Evolutionary conservation across 1,140 invertebrate genomes (phyloP), one percentile per base, ranked within the genome.

Genomic region (Eriosoma lanigerum): DNA sequence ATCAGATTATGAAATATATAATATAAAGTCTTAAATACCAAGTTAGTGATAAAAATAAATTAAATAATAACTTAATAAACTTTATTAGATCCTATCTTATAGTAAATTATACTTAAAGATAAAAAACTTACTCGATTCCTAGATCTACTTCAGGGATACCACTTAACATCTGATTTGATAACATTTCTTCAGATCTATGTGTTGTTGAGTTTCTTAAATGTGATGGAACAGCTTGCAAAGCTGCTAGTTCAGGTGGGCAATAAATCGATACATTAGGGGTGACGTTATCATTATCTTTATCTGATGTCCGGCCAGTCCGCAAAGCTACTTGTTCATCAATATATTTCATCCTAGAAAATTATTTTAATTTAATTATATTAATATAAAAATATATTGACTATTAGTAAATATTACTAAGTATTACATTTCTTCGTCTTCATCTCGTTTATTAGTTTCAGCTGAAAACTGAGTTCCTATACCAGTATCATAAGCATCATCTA

Each of bases 61-160:
- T 38, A 38, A 38, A 38, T 38, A 38, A 38, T 38, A 38, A 38
- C 3, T 38, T 38, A 38, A 4, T 38, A 38, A 38, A 38, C 8
- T 4, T 8, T 38, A 38, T 38, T 38, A 38, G 3, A 38, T 4
- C 3, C 32, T 38, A 8, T n/a, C n/a, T n/a, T n/a, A n/a, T n/a
- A n/a, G n/a, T n/a, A n/a, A n/a, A n/a, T n/a, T n/a, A n/a, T n/a
- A n/a, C n/a, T n/a, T n/a, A n/a, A n/a, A n/a, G n/a, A n/a, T 38
- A 38, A 4, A 38, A 38, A 66, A 87, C 89, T 88, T 87, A 93
- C 91, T 99, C 96, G 83, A 99, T 98, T 52, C 98, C 98, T 58
- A 99, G 89, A 88, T 99, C 98, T 2, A 99, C 94, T 89, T 99
- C 98, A n/a, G 98, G 98, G 82, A 99, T 99, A 78, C 98, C 98